phyloP scores from a whole-genome alignment of 2,113 vertebrate genomes.

The Prionailurus viverrinus region DNA sequence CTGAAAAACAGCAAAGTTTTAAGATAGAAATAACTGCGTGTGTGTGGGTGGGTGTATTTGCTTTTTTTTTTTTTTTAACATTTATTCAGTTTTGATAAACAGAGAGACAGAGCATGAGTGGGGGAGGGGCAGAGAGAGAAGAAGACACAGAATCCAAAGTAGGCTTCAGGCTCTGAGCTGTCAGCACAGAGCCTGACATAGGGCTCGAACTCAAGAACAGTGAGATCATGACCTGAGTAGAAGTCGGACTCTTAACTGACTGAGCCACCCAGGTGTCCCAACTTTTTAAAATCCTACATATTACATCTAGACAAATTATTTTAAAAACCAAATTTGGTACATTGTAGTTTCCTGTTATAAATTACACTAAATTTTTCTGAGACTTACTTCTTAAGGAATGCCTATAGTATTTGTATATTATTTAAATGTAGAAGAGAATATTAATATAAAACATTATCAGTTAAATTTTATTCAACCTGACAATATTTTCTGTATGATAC shows the following conservation, averaged over 20 bases:
- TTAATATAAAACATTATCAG: constrained; percentile 9
- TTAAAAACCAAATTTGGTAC: constrained; percentile 34
- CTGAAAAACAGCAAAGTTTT: constrained; percentile 2
- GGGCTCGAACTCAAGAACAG: no score
- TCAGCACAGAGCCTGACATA: no score
- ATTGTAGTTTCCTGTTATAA: constrained; percentile 35
- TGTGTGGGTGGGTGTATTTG: not conserved
- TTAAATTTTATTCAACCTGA: constrained; percentile 47
- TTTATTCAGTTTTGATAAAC: no score
- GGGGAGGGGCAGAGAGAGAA: no score
- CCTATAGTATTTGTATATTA: not conserved
- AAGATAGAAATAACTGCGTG: not conserved
- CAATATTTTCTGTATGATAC: constrained; percentile 9
- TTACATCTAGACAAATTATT: constrained; percentile 35
- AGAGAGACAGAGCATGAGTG: no score
- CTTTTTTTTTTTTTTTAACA: no score
- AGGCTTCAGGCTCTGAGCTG: no score
- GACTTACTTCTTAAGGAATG: not conserved
- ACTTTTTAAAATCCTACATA: constrained; percentile 16
- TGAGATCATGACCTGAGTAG: no score
- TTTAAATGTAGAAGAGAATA: constrained; percentile 44
- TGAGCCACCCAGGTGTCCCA: no score
- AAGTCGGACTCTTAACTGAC: no score
- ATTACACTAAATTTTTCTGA: constrained; percentile 47
- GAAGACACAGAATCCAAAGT: no score